These are phyloP conservation scores for Meteorus sp. DNA, from an alignment of 1,140 invertebrate genomes.

Conservation along the genomic window DNA sequence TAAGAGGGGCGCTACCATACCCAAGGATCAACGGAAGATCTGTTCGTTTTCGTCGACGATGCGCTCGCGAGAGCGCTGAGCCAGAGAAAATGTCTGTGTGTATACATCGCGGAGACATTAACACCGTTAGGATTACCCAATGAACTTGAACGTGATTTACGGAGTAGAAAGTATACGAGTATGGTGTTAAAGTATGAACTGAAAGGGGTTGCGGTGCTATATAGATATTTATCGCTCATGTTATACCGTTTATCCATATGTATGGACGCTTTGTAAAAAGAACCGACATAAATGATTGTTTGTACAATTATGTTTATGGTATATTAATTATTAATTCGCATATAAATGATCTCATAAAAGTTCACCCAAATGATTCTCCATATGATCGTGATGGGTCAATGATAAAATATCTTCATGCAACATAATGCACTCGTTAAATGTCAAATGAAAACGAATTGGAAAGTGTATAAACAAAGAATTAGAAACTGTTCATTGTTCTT, in stretches of 20 bases:
- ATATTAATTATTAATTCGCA: slow-evolving; percentile 6
- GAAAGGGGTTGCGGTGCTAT: no score
- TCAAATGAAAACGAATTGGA: neutral
- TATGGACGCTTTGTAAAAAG: no score
- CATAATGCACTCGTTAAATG: slow-evolving; percentile 4
- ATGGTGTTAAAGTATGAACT: no score
- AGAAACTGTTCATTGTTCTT: no score
- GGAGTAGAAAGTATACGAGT: slow-evolving; percentile 15
- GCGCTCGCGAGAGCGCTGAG: slow-evolving; percentile 30
- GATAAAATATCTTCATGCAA: slow-evolving; percentile 1
- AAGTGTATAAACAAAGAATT: neutral
- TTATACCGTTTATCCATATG: no score
- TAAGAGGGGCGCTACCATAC: slow-evolving; percentile 46
- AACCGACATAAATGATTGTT: neutral
- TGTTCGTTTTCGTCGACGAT: slow-evolving; percentile 39
- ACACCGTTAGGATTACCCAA: slow-evolving; percentile 55
- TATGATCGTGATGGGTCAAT: slow-evolving; percentile 11
- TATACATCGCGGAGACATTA: slow-evolving; percentile 53
- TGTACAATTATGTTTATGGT: neutral
- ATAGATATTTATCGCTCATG: no score
- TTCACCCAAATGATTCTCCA: slow-evolving; percentile 6
- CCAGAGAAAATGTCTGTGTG: slow-evolving; percentile 38
- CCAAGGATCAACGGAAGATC: slow-evolving; percentile 54
- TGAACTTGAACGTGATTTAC: slow-evolving; percentile 55
- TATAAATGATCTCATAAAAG: slow-evolving; percentile 1